Conservation (phyloP, 53 echinoderm and acorn worm genomes). For the Echinometra lucunter region DNA sequence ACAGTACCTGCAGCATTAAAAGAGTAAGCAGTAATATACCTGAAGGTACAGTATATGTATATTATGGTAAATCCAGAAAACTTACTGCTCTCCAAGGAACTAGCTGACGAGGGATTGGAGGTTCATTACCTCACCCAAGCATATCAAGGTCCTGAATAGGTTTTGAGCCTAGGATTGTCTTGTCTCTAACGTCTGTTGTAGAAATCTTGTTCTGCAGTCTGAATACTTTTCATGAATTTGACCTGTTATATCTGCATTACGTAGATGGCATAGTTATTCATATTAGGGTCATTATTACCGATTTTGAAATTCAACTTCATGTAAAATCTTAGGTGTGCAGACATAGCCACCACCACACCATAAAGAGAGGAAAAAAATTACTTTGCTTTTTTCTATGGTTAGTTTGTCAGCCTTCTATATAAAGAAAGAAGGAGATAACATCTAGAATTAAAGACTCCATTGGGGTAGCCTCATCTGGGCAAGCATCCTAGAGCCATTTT, state of each 20-base stretch:
- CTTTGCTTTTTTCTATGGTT: background rate
- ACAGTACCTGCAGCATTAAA: too few species aligned
- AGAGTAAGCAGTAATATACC: too few species aligned
- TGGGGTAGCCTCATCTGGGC: background rate
- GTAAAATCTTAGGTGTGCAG: background rate
- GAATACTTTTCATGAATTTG: background rate
- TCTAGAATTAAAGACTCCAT: background rate
- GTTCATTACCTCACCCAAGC: background rate
- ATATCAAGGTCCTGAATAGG: background rate
- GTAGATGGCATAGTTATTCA: too few species aligned
- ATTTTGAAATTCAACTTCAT: background rate
- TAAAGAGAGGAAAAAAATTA: background rate
- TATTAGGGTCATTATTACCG: background rate
- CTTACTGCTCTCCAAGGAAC: background rate
- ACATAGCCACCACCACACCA: background rate
- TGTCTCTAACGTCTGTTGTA: background rate
- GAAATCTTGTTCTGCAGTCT: background rate
- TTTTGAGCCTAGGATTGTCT: background rate
- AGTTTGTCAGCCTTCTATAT: constrained; percentile 33
- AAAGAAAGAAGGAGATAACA: constrained; percentile 26
- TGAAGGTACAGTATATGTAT: too few species aligned
- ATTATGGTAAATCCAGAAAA: too few species aligned
- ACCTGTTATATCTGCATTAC: too few species aligned
- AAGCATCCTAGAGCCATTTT: background rate
- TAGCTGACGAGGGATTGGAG: background rate